Evolutionary conservation across 2,888 invertebrate species (phyloP).

Genomic region (Colletes collaris): DNA sequence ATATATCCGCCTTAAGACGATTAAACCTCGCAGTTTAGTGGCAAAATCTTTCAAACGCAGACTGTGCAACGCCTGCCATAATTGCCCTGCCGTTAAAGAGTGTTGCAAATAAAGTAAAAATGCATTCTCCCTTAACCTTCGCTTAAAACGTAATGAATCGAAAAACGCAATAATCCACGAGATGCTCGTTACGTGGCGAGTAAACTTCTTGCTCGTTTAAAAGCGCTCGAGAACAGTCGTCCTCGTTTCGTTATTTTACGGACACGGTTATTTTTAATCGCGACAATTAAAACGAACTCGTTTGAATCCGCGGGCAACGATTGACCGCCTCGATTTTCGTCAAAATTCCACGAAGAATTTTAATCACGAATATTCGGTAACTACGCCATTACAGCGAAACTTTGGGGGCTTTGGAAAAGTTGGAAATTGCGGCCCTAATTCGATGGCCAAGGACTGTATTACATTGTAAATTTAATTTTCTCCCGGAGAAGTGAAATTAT

Average conservation of each 20-base stretch:
- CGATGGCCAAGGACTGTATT: too few relatives aligned
- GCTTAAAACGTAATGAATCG: slow-evolving; percentile 8
- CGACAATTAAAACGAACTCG: slow-evolving; percentile 32
- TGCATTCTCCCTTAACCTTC: neutral
- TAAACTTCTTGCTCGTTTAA: slow-evolving; percentile 5
- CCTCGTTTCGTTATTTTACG: slow-evolving; percentile 13
- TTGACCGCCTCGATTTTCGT: too few relatives aligned
- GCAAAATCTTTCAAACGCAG: neutral
- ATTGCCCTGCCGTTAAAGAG: slow-evolving; percentile 5
- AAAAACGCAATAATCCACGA: neutral
- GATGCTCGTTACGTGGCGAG: slow-evolving; percentile 14
- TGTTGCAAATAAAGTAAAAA: slow-evolving; percentile 4
- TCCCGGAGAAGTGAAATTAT: too few relatives aligned
- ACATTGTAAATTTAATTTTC: too few relatives aligned
- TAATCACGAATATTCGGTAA: too few relatives aligned
- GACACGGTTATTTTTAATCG: neutral
- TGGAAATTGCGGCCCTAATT: too few relatives aligned
- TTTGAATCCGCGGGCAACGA: too few relatives aligned
- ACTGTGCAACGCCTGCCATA: neutral
- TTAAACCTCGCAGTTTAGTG: neutral
- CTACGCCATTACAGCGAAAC: too few relatives aligned
- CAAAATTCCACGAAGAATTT: too few relatives aligned
- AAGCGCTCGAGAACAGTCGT: slow-evolving; percentile 3
- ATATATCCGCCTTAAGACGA: too few relatives aligned
- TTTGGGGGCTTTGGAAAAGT: too few relatives aligned